Conservation (phyloP, 2,797 vertebrate species). For the Neomorphus geoffroyi region DNA sequence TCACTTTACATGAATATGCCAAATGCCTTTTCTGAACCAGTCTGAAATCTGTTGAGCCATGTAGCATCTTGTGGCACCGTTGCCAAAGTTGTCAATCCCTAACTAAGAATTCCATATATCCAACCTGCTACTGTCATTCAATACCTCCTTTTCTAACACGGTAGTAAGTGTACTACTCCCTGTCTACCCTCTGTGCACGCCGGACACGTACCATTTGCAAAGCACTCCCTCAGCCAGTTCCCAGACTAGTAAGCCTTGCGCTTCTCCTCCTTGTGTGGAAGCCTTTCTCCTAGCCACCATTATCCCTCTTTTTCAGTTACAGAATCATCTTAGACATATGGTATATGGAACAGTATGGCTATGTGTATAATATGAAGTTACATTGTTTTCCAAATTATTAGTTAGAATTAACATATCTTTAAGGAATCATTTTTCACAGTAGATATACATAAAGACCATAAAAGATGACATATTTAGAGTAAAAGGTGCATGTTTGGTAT, state of each 20-base stretch:
- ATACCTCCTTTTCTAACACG: not conserved
- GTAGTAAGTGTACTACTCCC: not conserved
- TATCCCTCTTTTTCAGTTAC: not conserved
- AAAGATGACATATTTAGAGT: too few relatives aligned
- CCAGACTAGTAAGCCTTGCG: not conserved
- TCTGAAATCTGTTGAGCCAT: not conserved
- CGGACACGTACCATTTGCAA: not conserved
- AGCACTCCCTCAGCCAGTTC: not conserved
- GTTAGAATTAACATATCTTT: too few relatives aligned
- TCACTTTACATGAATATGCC: not conserved
- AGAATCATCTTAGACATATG: too few relatives aligned
- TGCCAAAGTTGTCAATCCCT: not conserved
- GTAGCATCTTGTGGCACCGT: rapidly evolving
- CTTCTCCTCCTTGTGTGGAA: not conserved
- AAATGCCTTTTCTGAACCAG: not conserved
- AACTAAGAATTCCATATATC: not conserved
- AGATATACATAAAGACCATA: too few relatives aligned
- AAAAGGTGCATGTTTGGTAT: too few relatives aligned
- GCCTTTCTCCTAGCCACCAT: not conserved
- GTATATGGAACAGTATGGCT: too few relatives aligned
- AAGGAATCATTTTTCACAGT: too few relatives aligned
- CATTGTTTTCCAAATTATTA: too few relatives aligned
- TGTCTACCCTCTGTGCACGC: not conserved
- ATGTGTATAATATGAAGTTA: too few relatives aligned
- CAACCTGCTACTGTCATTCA: rapidly evolving